phyloP scores from a whole-genome alignment of 2,888 invertebrate genomes.

The Conchocele bisecta region DNA sequence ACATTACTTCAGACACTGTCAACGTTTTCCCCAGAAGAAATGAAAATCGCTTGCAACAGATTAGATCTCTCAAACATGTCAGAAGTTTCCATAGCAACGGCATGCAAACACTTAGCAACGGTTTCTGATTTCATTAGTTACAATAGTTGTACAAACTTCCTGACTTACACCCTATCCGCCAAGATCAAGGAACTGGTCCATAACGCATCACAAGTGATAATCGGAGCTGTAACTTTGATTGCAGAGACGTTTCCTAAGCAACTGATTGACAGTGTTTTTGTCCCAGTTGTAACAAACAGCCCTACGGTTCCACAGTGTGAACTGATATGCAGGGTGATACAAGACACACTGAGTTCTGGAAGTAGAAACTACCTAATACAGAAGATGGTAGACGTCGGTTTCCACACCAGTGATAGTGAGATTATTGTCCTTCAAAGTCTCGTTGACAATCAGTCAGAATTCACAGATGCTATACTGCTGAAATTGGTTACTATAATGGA shows the following conservation, averaged over 20 bases:
- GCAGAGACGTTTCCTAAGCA: slow-evolving; percentile 43
- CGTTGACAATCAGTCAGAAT: slow-evolving; percentile 17
- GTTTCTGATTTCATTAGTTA: slow-evolving; percentile 29
- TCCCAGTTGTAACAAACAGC: slow-evolving; percentile 13
- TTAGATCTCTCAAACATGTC: not conserved
- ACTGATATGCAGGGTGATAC: not conserved
- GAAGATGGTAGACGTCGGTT: too few species aligned
- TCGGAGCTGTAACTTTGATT: slow-evolving; percentile 25
- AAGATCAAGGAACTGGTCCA: slow-evolving; percentile 20
- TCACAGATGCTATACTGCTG: not conserved
- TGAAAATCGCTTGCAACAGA: not conserved
- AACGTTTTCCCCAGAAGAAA: not conserved
- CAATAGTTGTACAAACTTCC: slow-evolving; percentile 16
- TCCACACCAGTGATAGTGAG: slow-evolving; percentile 12
- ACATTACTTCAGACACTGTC: too few species aligned
- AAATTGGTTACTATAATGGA: slow-evolving; percentile 6
- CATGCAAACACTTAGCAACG: not conserved
- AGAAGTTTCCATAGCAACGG: not conserved
- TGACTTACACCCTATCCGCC: slow-evolving; percentile 14
- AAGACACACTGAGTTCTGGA: not conserved
- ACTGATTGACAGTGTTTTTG: slow-evolving; percentile 36
- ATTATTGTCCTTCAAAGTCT: slow-evolving; percentile 14
- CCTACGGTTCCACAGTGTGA: not conserved
- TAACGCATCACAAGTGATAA: slow-evolving; percentile 39
- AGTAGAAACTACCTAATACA: too few species aligned